phyloP scores from a whole-genome alignment of 2,113 vertebrate species.

The Cyanistes caeruleus region DNA sequence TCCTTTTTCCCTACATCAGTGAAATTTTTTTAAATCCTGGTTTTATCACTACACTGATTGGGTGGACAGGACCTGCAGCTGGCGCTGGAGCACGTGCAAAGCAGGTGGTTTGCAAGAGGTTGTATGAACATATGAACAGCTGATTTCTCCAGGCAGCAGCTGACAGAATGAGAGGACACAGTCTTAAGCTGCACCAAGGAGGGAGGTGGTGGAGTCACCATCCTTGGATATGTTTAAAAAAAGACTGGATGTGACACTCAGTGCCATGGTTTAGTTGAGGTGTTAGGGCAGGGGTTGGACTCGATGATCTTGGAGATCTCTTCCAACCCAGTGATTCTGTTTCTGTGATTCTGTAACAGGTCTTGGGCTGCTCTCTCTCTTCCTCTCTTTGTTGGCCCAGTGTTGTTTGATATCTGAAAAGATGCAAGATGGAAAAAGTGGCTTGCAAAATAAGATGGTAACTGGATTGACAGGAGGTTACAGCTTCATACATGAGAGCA shows the following conservation, averaged over 20 bases:
- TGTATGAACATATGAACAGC: neutral
- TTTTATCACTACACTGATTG: neutral
- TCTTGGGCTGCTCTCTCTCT: neutral
- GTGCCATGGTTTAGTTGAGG: too few relatives aligned
- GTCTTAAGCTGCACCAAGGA: too few relatives aligned
- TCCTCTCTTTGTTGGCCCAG: neutral
- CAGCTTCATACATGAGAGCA: rapidly evolving
- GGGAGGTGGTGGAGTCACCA: too few relatives aligned
- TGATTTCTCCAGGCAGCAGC: too few relatives aligned
- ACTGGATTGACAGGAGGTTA: neutral
- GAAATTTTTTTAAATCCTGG: neutral
- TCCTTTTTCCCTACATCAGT: neutral
- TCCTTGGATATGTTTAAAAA: too few relatives aligned
- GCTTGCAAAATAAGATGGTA: neutral
- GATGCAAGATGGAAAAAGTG: neutral
- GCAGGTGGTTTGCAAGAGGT: neutral
- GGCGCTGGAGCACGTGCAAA: neutral
- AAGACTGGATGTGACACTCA: too few relatives aligned
- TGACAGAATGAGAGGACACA: too few relatives aligned
- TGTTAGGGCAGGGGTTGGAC: too few relatives aligned
- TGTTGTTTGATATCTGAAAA: neutral
- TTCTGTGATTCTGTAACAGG: too few relatives aligned
- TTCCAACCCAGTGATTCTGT: too few relatives aligned
- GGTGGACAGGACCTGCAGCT: neutral
- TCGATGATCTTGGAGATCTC: too few relatives aligned